Base-by-base conservation (phyloP, 2,888 invertebrate species). In the Blastobasis adustella region DNA sequence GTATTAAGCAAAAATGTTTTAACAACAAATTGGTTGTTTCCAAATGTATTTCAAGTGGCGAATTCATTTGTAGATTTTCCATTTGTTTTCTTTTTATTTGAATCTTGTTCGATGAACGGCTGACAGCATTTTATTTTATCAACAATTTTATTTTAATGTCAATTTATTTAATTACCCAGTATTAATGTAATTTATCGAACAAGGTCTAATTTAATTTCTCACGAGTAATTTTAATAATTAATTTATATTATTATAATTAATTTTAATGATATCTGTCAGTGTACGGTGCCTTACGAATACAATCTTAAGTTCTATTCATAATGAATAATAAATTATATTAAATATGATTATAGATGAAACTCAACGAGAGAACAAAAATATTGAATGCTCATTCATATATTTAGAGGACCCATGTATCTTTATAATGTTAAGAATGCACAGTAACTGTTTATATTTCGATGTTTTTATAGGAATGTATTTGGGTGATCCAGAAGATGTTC, bases 111-210 rank as follows among this genome's bases (percentile, higher is more conserved):
- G 23, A 23, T 23, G 23, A 23, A 23, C 23, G 23, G 23, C 23
- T 23, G 23, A 23, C 23, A 23, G 23, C 23, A 2, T 23, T 23
- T 23, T 23, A 23, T 23, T 23, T 23, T 23, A 23, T 23, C 23
- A 2, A 23, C 23, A 23, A 23, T 23, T 23, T 50, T 43, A 50
- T 45, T 46, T 46, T 52, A 46, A 52, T 52, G 49, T 52, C 46
- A 49, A 49, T 42, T 46, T 48, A 48, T 42, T 48, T 42, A 23
- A 23, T 23, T 23, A 23, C 23, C 23, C 23, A 23, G 23, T 23
- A 23, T 23, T 52, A 46, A 52, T 46, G 43, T 43, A 39, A 8
- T n/a, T 37, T 47, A 36, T 51, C 38, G 44, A 47, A 47, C 37
- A 37, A 23, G 23, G 23, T 23, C 23, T 23, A 1, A 3, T 5